Evolutionary conservation across 1,140 invertebrate species (phyloP).

Genomic region (Lutraria rhynchaena): DNA sequence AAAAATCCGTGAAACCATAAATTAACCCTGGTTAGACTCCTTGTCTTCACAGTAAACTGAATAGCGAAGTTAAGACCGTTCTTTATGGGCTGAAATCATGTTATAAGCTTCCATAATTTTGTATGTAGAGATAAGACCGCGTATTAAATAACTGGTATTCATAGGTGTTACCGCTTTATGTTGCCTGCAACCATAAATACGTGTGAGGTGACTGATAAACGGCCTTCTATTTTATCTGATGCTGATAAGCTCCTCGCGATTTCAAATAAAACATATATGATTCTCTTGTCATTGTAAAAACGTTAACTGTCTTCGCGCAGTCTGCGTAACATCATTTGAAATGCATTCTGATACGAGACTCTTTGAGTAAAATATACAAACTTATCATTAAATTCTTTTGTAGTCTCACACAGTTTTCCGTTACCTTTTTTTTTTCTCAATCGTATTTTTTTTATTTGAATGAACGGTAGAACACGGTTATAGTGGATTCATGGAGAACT

Average conservation of each 20-base stretch:
- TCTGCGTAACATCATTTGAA: neutral
- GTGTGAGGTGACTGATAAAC: slow-evolving; percentile 41
- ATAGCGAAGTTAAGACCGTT: slow-evolving; percentile 43
- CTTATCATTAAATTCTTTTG: too few relatives aligned
- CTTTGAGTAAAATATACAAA: too few relatives aligned
- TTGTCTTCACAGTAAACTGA: slow-evolving; percentile 17
- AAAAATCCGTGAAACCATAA: slow-evolving; percentile 37
- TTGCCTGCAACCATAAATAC: slow-evolving; percentile 38
- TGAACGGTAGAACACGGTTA: too few relatives aligned
- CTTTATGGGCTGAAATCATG: slow-evolving; percentile 36
- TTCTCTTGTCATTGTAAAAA: slow-evolving; percentile 32
- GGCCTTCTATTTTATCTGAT: slow-evolving; percentile 22
- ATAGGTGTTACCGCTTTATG: slow-evolving; percentile 51
- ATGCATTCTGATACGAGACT: too few relatives aligned
- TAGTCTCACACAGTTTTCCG: too few relatives aligned
- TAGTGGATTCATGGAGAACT: too few relatives aligned
- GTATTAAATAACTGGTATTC: slow-evolving; percentile 51
- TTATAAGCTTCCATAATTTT: slow-evolving; percentile 51
- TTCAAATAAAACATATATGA: slow-evolving; percentile 52
- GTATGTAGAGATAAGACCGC: slow-evolving; percentile 24
- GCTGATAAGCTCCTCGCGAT: slow-evolving; percentile 25
- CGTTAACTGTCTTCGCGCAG: neutral
- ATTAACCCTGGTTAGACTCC: slow-evolving; percentile 42
- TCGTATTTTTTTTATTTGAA: too few relatives aligned
- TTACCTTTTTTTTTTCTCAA: too few relatives aligned